phyloP scores from a whole-genome alignment of 2,113 vertebrate genomes.

The Entelurus aequoreus region DNA sequence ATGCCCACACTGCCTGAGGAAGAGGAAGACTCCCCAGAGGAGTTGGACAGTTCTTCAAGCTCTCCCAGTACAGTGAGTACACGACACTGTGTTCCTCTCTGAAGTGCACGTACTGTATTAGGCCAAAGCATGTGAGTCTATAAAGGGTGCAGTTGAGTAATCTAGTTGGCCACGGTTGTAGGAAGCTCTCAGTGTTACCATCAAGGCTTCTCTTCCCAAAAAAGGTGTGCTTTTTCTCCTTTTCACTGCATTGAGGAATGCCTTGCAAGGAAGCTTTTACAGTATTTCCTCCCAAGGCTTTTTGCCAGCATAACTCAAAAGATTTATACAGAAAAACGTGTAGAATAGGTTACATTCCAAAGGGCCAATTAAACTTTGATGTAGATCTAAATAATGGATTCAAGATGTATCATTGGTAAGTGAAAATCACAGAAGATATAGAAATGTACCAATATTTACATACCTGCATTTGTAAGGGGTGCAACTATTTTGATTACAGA shows the following conservation, averaged over 20 bases:
- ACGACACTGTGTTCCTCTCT: not conserved
- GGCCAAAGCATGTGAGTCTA: slow-evolving; percentile 18
- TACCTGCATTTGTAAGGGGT: no score
- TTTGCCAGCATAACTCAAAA: no score
- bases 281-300: no score
- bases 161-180: slow-evolving; percentile 5
- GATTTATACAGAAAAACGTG: no score
- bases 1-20: slow-evolving; percentile 93
- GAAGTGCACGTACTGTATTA: slow-evolving; percentile 6
- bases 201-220: slow-evolving; percentile 1
- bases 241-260: slow-evolving; percentile 2
- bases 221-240: slow-evolving; percentile 1
- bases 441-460: no score
- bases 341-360: no score
- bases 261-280: no score
- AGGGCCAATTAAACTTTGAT: no score
- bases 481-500: no score
- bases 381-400: no score
- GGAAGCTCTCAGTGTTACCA: not conserved
- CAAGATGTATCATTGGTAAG: no score
- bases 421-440: no score
- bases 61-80: slow-evolving; percentile 73
- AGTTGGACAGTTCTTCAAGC: slow-evolving; percentile 69
- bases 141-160: slow-evolving; percentile 6
- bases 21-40: slow-evolving; percentile 82